These are phyloP conservation scores for Emydura subglobosa DNA, from an alignment of 2,113 vertebrate genomes.

Conservation along the genomic window DNA sequence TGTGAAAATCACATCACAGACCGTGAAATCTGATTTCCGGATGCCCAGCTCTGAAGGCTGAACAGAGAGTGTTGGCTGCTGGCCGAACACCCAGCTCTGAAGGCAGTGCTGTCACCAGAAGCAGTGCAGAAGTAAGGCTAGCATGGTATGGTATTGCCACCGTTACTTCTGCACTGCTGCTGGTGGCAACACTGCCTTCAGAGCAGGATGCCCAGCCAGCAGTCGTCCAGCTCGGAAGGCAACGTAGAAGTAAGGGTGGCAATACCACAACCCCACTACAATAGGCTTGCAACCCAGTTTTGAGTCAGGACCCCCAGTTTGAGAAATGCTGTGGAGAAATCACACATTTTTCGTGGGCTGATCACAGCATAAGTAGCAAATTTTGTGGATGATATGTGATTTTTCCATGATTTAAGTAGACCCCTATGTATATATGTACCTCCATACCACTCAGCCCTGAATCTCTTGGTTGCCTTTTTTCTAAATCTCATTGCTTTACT, in stretches of 20 bases:
- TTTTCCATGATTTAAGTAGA: not conserved
- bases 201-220: too few relatives aligned
- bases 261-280: not conserved
- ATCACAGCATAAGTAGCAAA: not conserved
- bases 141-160: too few relatives aligned
- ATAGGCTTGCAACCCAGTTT: not conserved
- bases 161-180: too few relatives aligned
- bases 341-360: not conserved
- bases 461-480: not conserved
- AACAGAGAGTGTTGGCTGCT: not conserved
- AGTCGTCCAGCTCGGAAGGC: too few relatives aligned
- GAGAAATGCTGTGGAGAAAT: not conserved
- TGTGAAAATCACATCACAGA: not conserved
- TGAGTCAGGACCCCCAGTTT: not conserved
- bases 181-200: too few relatives aligned
- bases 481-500: slow-evolving; percentile 8
- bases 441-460: not conserved
- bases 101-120: not conserved
- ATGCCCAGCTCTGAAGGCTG: too few relatives aligned
- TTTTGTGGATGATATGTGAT: not conserved
- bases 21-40: not conserved
- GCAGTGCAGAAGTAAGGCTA: not conserved
- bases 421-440: fast-evolving
- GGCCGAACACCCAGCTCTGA: not conserved
- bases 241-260: too few relatives aligned